These are phyloP conservation scores for Xestia sexstrigata DNA, from an alignment of 2,888 invertebrate genomes.

Conservation along the genomic window DNA sequence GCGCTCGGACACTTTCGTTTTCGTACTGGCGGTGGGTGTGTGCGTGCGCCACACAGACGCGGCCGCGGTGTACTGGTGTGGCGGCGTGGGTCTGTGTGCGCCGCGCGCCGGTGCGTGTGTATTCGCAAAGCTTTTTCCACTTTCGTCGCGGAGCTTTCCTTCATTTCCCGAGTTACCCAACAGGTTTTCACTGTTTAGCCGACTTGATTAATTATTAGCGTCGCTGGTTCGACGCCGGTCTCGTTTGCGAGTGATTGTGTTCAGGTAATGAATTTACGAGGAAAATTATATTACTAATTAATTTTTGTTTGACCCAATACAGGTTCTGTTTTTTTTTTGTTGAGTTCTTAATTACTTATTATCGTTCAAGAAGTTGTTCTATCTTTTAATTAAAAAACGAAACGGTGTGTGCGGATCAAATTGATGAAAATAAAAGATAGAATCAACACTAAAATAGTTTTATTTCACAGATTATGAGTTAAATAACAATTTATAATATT, in stretches of 20 bases:
- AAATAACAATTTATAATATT: conserved; percentile 67
- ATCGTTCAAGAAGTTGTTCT: conserved; percentile 8
- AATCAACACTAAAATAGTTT: conserved; percentile 43
- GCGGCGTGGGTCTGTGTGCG: conserved; percentile 61
- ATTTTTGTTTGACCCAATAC: conserved; percentile 43
- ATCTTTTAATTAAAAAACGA: conserved; percentile 20
- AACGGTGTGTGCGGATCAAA: not conserved
- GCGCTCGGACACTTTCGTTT: conserved; percentile 90
- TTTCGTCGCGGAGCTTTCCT: conserved; percentile 88
- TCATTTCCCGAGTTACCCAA: conserved; percentile 87
- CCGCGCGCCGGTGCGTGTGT: conserved; percentile 65
- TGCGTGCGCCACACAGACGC: conserved; percentile 55
- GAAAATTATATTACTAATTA: conserved; percentile 65
- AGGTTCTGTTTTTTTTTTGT: conserved; percentile 34
- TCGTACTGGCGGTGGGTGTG: conserved; percentile 81
- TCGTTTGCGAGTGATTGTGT: conserved; percentile 66
- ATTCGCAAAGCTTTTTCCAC: conserved; percentile 86
- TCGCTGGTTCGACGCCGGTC: conserved; percentile 59
- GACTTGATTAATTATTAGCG: conserved; percentile 75
- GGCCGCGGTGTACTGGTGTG: conserved; percentile 43
- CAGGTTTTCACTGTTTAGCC: conserved; percentile 81
- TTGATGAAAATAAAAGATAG: not conserved
- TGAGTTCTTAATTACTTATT: conserved; percentile 24
- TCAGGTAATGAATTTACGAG: conserved; percentile 66
- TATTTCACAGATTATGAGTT: conserved; percentile 57